Percentiles rank a stretch among this genome's conserved stretches.
Conservation (phyloP, 2,888 invertebrate species). For the Pyrrhia umbra region DNA sequence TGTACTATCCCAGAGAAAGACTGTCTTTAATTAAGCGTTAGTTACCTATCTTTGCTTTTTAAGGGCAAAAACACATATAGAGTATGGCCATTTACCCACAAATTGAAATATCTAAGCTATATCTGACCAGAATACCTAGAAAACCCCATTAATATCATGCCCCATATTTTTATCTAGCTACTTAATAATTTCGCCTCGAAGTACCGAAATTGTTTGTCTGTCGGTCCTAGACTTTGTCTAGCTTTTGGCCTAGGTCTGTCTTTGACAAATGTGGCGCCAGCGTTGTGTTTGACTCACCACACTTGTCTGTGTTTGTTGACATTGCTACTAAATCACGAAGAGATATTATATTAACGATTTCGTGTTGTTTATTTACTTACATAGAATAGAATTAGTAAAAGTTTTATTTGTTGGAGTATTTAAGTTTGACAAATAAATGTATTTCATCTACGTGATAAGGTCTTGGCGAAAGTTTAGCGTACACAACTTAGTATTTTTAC, state of each 20-base stretch:
- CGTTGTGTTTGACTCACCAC: slow-evolving; percentile 59
- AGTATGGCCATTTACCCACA: not conserved
- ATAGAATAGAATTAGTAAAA: not conserved
- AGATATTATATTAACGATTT: slow-evolving; percentile 46
- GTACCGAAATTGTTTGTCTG: slow-evolving; percentile 52
- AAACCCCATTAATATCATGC: not conserved
- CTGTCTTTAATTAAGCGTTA: too few species aligned
- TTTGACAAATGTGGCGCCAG: slow-evolving; percentile 76
- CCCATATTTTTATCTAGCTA: not conserved
- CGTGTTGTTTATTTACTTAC: slow-evolving; percentile 9
- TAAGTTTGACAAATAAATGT: too few species aligned
- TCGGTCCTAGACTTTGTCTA: slow-evolving; percentile 41
- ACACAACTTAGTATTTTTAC: too few species aligned
- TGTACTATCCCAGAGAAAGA: too few species aligned
- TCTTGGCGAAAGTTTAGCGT: too few species aligned
- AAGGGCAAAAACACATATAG: not conserved
- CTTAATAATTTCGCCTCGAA: slow-evolving; percentile 3
- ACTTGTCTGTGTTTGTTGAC: slow-evolving; percentile 45
- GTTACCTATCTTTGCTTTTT: too few species aligned
- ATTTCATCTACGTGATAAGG: too few species aligned
- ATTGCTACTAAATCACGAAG: slow-evolving; percentile 43
- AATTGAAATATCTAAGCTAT: not conserved
- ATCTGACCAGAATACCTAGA: not conserved
- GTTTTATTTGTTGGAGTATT: not conserved
- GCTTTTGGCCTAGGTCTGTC: slow-evolving; percentile 53